Base-by-base conservation (phyloP, 2,797 vertebrate genomes). In the Chlorospingus flavigularis region DNA sequence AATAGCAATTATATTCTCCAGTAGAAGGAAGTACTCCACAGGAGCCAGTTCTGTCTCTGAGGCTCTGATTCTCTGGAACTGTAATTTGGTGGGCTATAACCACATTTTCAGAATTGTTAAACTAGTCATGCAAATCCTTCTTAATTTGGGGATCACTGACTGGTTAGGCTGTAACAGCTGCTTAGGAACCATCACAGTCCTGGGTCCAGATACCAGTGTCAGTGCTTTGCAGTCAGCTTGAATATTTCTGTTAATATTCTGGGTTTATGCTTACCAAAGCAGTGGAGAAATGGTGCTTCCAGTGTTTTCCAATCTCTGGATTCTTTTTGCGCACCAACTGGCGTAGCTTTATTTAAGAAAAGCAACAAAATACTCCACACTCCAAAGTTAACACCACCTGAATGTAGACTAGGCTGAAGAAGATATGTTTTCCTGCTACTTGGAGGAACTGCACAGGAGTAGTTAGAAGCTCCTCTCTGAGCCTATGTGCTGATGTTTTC, bases 101-200 rank as follows among this genome's bases (percentile, higher is more conserved):
- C 86, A 40, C n/a, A 77, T 91, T 79, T 94, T 86, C 71, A 79
- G 77, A 83, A 13, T 35, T 89, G 31, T 94, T 96, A 70, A 68
- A 65, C 53, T 79, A 82, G 63, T 92, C 58, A 75, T 92, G 53
- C 91, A 93, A 85, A 90, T 89, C 83, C 19, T 83, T 78, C 88
- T 94, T 90, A 84, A 90, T 80, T 78, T 81, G 81, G 84, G 40
- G 85, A 65, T 96, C 73, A 88, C 74, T 93, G 48, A 67, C 35
- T 91, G 82, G 61, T 93, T 86, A 66, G 76, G 62, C 50, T 79
- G 57, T 74, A 92, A 94, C 23, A 85, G 74, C 31, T 92, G 45
- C 71, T 82, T 65, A 28, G 80, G 94, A 93, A 30, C 61, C 31
- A 71, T 80, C 81, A 18, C 7, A 47, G 2, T 40, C 45, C 66